Evolutionary conservation across 2,113 vertebrate genomes (phyloP), one percentile per base, ranked within the genome.

Genomic region (Elephantulus edwardii): DNA sequence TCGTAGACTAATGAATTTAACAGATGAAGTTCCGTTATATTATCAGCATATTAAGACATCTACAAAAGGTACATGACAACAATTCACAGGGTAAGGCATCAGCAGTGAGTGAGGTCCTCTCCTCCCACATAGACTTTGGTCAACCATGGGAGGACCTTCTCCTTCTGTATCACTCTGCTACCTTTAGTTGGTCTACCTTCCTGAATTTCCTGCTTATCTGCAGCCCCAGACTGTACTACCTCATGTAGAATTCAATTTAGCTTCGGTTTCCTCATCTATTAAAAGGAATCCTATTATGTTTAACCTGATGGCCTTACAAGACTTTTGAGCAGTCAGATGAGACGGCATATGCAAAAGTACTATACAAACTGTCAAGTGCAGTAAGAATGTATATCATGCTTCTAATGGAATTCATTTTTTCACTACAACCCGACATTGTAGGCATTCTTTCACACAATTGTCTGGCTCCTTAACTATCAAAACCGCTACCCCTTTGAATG

Each of bases 401-500:
- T 88, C 92, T 71, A 72, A 84, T 66, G 42, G 5, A 62, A 84
- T 50, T 86, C 11, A 44, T 83, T 78, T 74, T 70, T 35, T 89
- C 44, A 56, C 44, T 83, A 44, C 64, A 60, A 78, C 26, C 60
- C 13, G 52, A 33, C 77, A 62, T 79, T 91, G 26, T 62, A 13
- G 24, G 14, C 17, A 68, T 38, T 11, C 4, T 58, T 7, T 9
- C 77, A 24, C 62, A 90, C 86, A 92, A 64, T 76, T 66, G 24
- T 13, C 33, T 72, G 44, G 24, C 50, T 42, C 14, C 28, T 30
- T 38, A 28, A 58, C 13, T 50, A 79, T 75, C 22, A 26, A 79
- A 64, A 70, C 46, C 84, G 14, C 26, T 60, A 54, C 85, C 58
- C 5, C 5, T 92, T 78, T 62, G 79, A 35, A 60, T 60, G 64